Evolutionary conservation across 2,113 vertebrate genomes (phyloP).

Genomic region (Corythaeola cristata): DNA sequence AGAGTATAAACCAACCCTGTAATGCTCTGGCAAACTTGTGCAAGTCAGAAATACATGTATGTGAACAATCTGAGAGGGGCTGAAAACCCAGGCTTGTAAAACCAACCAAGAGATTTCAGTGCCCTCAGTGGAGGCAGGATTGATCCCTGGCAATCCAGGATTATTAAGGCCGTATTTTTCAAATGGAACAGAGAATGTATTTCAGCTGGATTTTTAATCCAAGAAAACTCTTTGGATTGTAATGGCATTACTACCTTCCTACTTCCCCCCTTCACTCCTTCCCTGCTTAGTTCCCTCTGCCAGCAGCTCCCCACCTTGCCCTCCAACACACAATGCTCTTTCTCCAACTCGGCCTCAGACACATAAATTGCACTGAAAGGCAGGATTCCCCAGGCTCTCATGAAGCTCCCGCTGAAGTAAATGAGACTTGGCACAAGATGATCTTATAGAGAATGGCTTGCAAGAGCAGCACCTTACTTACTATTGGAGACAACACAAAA

Average conservation of each 20-base stretch:
- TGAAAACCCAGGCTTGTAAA: background rate
- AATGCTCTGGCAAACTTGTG: background rate
- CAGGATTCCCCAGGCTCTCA: constrained; percentile 30
- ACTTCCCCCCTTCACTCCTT: background rate
- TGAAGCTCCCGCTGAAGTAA: constrained; percentile 35
- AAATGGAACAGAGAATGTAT: background rate
- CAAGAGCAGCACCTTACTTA: constrained; percentile 15
- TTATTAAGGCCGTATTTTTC: background rate
- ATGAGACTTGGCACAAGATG: constrained; percentile 23
- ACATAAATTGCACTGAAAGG: background rate
- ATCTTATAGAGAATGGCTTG: background rate
- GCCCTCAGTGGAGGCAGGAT: background rate
- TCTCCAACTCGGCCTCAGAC: background rate
- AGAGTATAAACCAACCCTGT: background rate
- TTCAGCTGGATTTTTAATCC: constrained; percentile 30
- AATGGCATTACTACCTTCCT: background rate
- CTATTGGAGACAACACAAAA: background rate
- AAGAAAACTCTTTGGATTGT: background rate
- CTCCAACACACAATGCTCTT: background rate
- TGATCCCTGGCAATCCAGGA: background rate
- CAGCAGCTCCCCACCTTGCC: background rate
- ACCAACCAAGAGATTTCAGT: background rate
- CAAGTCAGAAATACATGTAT: background rate
- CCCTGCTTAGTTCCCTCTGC: background rate
- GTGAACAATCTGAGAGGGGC: background rate